phyloP scores from a whole-genome alignment of 64 coral and sea anemone species.

The Pocillopora verrucosa region DNA sequence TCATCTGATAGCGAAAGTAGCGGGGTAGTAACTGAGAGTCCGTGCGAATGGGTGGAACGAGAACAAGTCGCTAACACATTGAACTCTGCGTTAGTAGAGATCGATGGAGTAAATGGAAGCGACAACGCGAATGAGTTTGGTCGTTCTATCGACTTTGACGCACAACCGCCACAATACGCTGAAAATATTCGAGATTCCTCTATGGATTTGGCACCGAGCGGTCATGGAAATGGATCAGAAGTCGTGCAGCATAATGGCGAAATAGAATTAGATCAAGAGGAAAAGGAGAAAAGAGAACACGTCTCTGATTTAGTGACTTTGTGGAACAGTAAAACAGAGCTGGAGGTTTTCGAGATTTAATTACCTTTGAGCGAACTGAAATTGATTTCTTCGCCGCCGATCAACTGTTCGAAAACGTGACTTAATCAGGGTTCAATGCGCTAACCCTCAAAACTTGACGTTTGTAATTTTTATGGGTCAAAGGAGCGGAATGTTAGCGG shows the following conservation, averaged over 20 bases:
- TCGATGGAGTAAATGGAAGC: neutral
- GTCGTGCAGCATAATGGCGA: neutral
- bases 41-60: neutral
- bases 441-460: neutral
- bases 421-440: neutral
- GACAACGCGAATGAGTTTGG: too few species aligned
- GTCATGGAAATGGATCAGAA: neutral
- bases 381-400: neutral
- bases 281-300: neutral
- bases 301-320: slow-evolving; percentile 35
- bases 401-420: slow-evolving; percentile 19
- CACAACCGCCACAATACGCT: neutral
- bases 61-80: neutral
- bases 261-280: neutral
- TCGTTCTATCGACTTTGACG: too few species aligned
- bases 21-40: neutral
- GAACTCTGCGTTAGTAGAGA: neutral
- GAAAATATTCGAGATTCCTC: slow-evolving; percentile 9
- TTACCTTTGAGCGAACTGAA: neutral
- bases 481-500: too few species aligned
- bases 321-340: neutral
- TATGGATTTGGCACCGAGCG: neutral
- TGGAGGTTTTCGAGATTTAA: neutral
- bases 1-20: slow-evolving; percentile 14
- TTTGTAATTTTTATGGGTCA: neutral